Evolutionary conservation across 2,888 invertebrate genomes (phyloP), one percentile per base, ranked within the genome.

Genomic region (Theristus sp.): DNA sequence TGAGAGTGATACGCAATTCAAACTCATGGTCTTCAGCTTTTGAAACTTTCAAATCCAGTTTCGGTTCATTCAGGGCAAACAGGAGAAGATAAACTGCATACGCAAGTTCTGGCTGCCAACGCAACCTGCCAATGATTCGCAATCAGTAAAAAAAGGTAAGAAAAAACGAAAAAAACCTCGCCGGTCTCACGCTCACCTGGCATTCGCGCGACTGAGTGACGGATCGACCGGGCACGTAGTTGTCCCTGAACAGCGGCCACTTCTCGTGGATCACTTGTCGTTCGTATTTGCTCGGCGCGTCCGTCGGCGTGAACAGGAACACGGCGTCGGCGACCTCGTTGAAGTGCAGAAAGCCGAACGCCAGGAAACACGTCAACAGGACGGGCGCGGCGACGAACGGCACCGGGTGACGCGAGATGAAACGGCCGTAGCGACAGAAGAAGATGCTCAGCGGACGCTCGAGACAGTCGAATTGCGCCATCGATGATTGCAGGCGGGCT

Each of bases 151-250:
- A n/a, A n/a, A n/a, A n/a, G n/a, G n/a, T n/a, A n/a, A n/a, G n/a
- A n/a, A n/a, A n/a, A n/a, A n/a, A n/a, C n/a, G n/a, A n/a, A n/a
- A n/a, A n/a, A n/a, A n/a, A n/a, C n/a, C n/a, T n/a, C n/a, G n/a
- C n/a, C n/a, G n/a, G n/a, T n/a, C 20, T 3, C n/a, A 24, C 3
- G 49, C 25, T 20, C 17, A 72, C 71, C 67, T 72, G 71, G 54
- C 69, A 63, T 63, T 72, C 72, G 31, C 72, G 52, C 47, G 67
- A 67, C 62, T 71, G 69, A 26, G 72, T 71, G 24, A 73, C 73
- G n/a, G 72, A 67, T 30, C 71, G 61, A 49, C 72, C 72, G 25
- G 73, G 73, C 29, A 73, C 67, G 65, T 71, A 73, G 57, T 67
- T 69, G 58, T 69, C 68, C 54, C 69, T 66, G 56, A 66, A 63